Percentiles rank a stretch among this genome's conserved stretches.
These are phyloP conservation scores for Eriosoma lanigerum DNA, from an alignment of 1,140 invertebrate species.

Conservation along the genomic window DNA sequence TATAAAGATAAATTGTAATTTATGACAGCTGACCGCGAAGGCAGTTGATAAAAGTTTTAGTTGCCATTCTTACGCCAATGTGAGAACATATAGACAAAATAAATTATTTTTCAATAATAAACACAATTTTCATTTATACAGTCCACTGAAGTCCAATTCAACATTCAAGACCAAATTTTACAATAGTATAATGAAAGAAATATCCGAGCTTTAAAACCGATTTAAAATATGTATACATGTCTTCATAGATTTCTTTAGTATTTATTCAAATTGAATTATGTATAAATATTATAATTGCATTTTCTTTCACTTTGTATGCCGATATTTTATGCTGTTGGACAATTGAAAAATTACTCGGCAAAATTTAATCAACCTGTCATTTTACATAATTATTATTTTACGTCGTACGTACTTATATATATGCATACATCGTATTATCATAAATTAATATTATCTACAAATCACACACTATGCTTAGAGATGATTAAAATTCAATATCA, in stretches of 20 bases:
- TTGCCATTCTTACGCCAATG: no score
- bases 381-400: neutral
- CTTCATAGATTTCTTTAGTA: slow-evolving; percentile 1
- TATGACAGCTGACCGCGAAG: no score
- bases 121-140: no score
- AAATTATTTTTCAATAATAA: no score
- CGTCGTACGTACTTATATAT: no score
- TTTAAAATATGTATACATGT: slow-evolving; percentile 5
- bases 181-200: slow-evolving; percentile 28
- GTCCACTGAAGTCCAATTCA: no score
- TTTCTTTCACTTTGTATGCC: neutral
- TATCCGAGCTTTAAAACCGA: slow-evolving; percentile 3
- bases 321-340: neutral
- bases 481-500: neutral
- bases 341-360: neutral
- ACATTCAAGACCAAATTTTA: no score
- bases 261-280: slow-evolving; percentile 17
- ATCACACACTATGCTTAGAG: neutral
- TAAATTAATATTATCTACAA: neutral
- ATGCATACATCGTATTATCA: no score
- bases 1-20: no score
- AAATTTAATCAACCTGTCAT: neutral
- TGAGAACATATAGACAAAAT: no score
- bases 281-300: no score
- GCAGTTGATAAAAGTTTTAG: no score